phyloP scores from a whole-genome alignment of 1,140 invertebrate species.

The Tyrophagus putrescentiae region DNA sequence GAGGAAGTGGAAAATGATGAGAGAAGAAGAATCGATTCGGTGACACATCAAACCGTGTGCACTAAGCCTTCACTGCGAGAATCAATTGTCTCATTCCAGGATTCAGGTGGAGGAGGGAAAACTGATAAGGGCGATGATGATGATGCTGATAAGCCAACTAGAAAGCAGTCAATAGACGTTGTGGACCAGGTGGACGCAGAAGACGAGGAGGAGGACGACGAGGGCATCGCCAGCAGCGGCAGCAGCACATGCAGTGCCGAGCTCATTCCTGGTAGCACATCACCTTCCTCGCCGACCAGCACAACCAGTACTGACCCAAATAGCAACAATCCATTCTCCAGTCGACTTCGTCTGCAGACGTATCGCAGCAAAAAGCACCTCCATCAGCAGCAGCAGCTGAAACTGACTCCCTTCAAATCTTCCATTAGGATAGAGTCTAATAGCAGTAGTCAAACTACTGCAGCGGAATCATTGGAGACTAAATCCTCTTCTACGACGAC shows the following conservation, averaged over 20 bases:
- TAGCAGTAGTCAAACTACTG: neutral
- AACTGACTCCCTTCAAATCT: slow-evolving; percentile 1
- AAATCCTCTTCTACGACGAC: neutral
- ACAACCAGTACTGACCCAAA: too few relatives aligned
- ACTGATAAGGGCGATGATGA: too few relatives aligned
- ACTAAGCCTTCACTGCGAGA: neutral
- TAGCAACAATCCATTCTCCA: neutral
- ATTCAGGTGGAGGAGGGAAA: neutral
- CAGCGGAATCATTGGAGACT: neutral
- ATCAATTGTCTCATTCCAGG: neutral
- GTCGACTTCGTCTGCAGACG: neutral
- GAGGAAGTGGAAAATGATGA: neutral
- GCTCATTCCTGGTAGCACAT: neutral
- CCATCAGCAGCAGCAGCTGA: too few relatives aligned
- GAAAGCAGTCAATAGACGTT: neutral
- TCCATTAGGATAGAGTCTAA: neutral
- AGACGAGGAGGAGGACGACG: neutral
- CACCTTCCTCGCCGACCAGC: too few relatives aligned
- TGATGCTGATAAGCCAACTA: neutral
- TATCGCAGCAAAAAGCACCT: neutral
- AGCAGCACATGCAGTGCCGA: slow-evolving; percentile 6
- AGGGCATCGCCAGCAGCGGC: slow-evolving; percentile 4
- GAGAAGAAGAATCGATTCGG: neutral
- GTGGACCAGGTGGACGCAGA: neutral
- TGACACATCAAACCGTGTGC: neutral